A percentile compares a stretch with the other conserved stretches of the same genome.
These are phyloP conservation scores for Platycercus adscitus DNA, from an alignment of 2,113 vertebrate genomes.

Conservation along the genomic window DNA sequence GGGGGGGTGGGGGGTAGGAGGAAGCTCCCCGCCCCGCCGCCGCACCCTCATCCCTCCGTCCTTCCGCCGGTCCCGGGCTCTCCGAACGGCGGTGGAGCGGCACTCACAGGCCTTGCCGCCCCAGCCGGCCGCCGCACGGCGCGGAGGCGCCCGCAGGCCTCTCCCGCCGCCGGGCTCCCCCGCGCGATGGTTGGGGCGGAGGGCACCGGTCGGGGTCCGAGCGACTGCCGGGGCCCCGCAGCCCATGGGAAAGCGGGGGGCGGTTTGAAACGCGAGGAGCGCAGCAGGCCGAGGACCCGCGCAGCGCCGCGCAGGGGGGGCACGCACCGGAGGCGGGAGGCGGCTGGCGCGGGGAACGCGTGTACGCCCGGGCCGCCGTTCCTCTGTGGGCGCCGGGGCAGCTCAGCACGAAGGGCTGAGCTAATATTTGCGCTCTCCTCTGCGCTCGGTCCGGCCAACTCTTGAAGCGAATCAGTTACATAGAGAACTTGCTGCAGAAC, in stretches of 20 bases:
- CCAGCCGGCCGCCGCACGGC: not conserved
- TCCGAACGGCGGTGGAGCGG: not conserved
- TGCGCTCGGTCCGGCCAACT: accelerated
- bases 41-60: not conserved
- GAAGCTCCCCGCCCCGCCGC: not conserved
- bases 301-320: too few relatives aligned
- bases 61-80: not conserved
- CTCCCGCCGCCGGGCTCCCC: not conserved
- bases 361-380: not conserved
- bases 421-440: not conserved
- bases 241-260: not conserved
- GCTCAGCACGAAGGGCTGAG: not conserved
- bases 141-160: not conserved
- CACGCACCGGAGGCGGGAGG: not conserved
- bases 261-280: not conserved
- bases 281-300: not conserved
- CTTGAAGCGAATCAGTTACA: not conserved
- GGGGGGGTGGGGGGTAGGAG: not conserved
- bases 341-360: not conserved
- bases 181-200: not conserved
- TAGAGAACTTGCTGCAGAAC: not conserved
- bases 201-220: not conserved
- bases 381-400: not conserved
- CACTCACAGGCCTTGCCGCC: too few relatives aligned
- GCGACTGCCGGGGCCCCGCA: not conserved